Conservation (phyloP, 2,113 vertebrate species). For the Calonectris borealis region DNA sequence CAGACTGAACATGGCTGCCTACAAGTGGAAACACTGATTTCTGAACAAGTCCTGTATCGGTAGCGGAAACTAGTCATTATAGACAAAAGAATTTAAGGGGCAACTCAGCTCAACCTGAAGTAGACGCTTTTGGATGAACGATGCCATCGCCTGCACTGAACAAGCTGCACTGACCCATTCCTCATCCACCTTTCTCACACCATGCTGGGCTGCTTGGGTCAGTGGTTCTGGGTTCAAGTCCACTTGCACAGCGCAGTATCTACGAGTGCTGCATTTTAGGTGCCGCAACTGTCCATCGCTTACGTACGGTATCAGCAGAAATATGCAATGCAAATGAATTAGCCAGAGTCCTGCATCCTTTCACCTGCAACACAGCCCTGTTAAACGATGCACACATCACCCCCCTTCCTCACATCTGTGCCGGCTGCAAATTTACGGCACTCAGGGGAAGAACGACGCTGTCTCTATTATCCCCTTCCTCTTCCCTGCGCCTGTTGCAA, state of each 20-base stretch:
- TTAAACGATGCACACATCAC: not conserved
- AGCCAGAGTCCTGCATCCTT: not conserved
- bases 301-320: not conserved
- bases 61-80: not conserved
- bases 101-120: not conserved
- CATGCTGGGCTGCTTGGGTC: not conserved
- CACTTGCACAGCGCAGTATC: no score
- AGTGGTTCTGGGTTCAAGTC: not conserved
- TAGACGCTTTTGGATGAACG: not conserved
- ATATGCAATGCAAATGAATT: not conserved
- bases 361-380: not conserved
- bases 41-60: not conserved
- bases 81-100: not conserved
- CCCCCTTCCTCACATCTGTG: accelerated
- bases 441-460: accelerated
- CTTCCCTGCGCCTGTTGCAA: not conserved
- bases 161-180: not conserved
- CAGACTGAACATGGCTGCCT: not conserved
- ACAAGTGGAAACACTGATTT: not conserved
- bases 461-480: not conserved
- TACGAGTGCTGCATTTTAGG: accelerated
- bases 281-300: not conserved
- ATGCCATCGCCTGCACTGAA: no score
- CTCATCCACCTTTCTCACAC: not conserved
- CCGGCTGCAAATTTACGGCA: not conserved